Base-by-base conservation (phyloP, 30 jellyfish, hydroid and myxozoan species). In the Cassiopea andromeda region DNA sequence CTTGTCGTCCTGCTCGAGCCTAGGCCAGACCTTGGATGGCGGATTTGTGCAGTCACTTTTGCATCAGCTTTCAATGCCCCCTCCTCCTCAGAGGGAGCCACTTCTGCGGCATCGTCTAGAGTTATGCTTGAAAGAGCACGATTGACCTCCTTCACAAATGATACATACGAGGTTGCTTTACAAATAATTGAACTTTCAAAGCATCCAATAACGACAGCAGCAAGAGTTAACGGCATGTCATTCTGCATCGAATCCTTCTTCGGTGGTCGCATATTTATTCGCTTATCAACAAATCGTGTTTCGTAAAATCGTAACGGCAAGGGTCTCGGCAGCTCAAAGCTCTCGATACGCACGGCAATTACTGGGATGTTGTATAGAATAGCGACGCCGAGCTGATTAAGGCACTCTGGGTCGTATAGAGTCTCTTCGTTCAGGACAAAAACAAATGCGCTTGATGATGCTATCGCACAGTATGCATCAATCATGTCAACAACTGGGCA, bases 381-480 rank as follows among this genome's bases (percentile, higher is more conserved):
- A 2, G 99, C 99, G 14, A 85, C 88, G 15, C 99, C 99, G 10
- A 96, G 93, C 78, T 93, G 92, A 83, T 89, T 96, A 49, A 96
- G 69, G 87, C 97, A 84, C 7, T 96, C 89, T 9, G 69, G 49
- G 84, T 87, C 96, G 69, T 3, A 43, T 7, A 92, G 67, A 0
- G 94, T 75, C n/a, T 70, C 59, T 17, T 73, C 77, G 79, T 87
- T 85, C 79, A 96, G 57, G 15, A 90, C 70, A 78, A 92, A 96
- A n/a, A 96, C 69, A 87, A 96, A 96, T n/a, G 85, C 97, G 58
- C 49, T 60, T n/a, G 99, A 88, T 17, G 88, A 54, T 1, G 89
- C 87, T 14, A 96, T 89, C 9, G 98, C 96, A 76, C 60, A 69
- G 58, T 91, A 92, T 6, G 90, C 92, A 19, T 92, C 97, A 4